Evolutionary conservation across 2,888 invertebrate genomes (phyloP).

Genomic region (Torymus texanus): DNA sequence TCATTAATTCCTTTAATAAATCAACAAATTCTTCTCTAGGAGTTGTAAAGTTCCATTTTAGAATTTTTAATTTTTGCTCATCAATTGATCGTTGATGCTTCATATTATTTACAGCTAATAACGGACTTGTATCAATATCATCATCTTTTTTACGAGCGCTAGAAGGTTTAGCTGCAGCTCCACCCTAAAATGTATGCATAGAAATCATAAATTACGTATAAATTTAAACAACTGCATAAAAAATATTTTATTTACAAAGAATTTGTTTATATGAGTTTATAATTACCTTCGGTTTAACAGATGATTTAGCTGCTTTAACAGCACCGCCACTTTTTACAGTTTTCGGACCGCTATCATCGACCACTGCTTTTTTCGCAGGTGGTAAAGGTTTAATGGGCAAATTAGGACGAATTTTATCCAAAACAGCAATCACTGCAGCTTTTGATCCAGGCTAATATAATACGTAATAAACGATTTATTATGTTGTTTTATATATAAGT

Average conservation of each 20-base stretch:
- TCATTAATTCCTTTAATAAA: slow-evolving; percentile 93
- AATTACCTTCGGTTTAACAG: slow-evolving; percentile 78
- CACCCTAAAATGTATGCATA: slow-evolving; percentile 53
- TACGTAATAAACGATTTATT: too few relatives aligned
- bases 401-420: slow-evolving; percentile 91
- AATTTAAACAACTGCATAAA: neutral
- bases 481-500: neutral
- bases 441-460: slow-evolving; percentile 82
- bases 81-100: slow-evolving; percentile 96
- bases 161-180: slow-evolving; percentile 64
- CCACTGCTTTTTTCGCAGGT: slow-evolving; percentile 76
- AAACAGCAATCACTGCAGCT: slow-evolving; percentile 83
- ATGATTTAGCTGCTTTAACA: slow-evolving; percentile 76
- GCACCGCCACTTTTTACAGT: slow-evolving; percentile 78
- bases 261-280: neutral
- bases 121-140: slow-evolving; percentile 82
- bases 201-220: neutral
- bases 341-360: slow-evolving; percentile 77
- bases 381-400: slow-evolving; percentile 89
- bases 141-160: slow-evolving; percentile 86
- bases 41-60: slow-evolving; percentile 96
- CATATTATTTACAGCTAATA: slow-evolving; percentile 87
- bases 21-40: slow-evolving; percentile 96
- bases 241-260: neutral
- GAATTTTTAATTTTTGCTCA: slow-evolving; percentile 92